Conservation (phyloP, 2,888 invertebrate genomes). For the Hecatera dysodea region DNA sequence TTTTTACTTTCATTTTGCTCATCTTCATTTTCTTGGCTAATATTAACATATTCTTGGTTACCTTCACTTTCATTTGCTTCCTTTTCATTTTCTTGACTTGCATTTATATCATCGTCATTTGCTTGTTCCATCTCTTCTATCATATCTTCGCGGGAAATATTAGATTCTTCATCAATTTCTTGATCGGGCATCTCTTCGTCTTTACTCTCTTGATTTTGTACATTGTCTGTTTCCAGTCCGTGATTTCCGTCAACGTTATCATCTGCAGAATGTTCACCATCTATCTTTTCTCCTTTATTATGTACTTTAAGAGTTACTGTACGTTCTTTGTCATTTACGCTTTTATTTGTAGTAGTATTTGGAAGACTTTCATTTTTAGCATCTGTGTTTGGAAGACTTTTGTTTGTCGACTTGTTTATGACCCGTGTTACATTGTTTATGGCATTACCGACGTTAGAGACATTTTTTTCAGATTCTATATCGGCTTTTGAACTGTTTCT, state of each 20-base stretch:
- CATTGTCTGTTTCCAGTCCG: conserved; percentile 11
- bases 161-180: conserved; percentile 12
- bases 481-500: conserved; percentile 28
- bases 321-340: conserved; percentile 29
- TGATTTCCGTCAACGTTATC: conserved; percentile 44
- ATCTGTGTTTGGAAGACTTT: conserved; percentile 27
- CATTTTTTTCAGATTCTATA: conserved; percentile 5
- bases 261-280: too few relatives aligned
- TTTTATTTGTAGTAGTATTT: conserved; percentile 35
- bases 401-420: conserved; percentile 33
- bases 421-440: conserved; percentile 25
- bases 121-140: conserved; percentile 10
- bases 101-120: conserved; percentile 12
- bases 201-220: conserved; percentile 17
- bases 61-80: conserved; percentile 35
- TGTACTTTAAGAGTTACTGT: conserved; percentile 30
- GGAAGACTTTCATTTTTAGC: conserved; percentile 32
- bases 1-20: conserved; percentile 46
- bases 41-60: not conserved
- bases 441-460: not conserved
- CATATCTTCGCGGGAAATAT: conserved; percentile 9
- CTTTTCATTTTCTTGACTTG: conserved; percentile 34
- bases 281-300: conserved; percentile 3
- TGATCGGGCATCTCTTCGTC: conserved; percentile 20
- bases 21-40: conserved; percentile 17